Percentiles rank a stretch among this genome's conserved stretches.
Conservation (phyloP, 2,113 vertebrate species). For the Gopherus flavomarginatus region DNA sequence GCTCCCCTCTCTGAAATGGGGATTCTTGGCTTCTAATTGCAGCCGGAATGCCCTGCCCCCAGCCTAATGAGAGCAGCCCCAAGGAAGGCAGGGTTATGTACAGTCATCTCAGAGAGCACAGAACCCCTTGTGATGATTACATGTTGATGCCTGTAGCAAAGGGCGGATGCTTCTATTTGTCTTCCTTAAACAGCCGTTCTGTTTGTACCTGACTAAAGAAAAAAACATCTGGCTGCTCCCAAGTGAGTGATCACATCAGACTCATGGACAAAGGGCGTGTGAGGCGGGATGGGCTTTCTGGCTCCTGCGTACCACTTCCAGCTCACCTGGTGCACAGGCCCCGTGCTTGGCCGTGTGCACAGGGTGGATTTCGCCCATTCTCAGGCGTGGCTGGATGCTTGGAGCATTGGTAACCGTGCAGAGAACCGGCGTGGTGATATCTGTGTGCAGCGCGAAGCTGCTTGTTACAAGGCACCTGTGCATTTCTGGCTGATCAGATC, state of each 20-base stretch:
- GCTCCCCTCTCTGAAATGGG: neutral
- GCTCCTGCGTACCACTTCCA: neutral
- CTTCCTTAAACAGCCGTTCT: neutral
- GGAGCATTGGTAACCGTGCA: rapidly evolving
- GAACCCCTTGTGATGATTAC: neutral
- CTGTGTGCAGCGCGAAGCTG: neutral
- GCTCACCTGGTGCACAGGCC: neutral
- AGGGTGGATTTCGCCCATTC: rapidly evolving
- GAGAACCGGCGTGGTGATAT: neutral
- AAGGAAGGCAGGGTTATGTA: neutral
- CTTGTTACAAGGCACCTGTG: rapidly evolving
- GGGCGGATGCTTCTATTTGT: neutral
- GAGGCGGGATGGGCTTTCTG: neutral
- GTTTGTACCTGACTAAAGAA: conserved; percentile 62
- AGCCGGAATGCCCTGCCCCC: neutral
- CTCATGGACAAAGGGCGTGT: neutral
- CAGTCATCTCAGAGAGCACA: neutral
- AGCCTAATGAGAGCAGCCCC: neutral
- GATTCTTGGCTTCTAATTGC: neutral
- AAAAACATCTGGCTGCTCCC: conserved; percentile 52
- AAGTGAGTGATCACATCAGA: neutral
- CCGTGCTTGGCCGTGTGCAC: rapidly evolving
- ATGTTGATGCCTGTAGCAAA: conserved; percentile 43
- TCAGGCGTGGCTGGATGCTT: neutral
- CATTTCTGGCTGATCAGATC: rapidly evolving